Conservation (phyloP, 2,113 vertebrate genomes). For the Tragelaphus buxtoni region DNA sequence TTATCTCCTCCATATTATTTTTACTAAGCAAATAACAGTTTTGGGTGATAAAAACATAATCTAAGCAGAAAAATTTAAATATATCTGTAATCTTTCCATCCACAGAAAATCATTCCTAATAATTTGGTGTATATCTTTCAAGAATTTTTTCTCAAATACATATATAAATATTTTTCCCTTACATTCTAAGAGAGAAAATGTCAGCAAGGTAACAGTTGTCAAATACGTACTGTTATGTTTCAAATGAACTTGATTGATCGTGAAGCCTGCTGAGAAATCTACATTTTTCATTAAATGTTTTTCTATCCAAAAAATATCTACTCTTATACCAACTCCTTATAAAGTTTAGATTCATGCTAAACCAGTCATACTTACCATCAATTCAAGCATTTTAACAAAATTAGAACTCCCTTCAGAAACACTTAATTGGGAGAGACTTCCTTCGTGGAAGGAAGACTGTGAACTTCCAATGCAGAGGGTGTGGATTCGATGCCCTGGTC, state of each 20-base stretch:
- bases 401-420: conserved; percentile 16
- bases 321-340: background rate
- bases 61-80: background rate
- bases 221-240: background rate
- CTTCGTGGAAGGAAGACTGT: background rate
- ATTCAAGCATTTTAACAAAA: conserved; percentile 15
- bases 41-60: background rate
- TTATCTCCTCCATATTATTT: background rate
- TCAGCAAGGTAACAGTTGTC: background rate
- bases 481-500: background rate
- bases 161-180: background rate
- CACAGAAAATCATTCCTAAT: conserved; percentile 3
- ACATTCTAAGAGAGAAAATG: conserved; percentile 13
- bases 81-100: background rate
- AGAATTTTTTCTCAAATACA: background rate
- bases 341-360: background rate
- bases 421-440: background rate
- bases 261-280: background rate
- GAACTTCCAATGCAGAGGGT: background rate
- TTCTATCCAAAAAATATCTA: background rate
- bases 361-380: background rate
- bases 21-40: background rate
- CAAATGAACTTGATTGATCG: background rate
- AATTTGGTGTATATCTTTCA: background rate
- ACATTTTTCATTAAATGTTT: background rate